Percentiles rank a stretch among this genome's conserved stretches.
Conservation (phyloP, 1,140 invertebrate species). For the Eufriesea mexicana region DNA sequence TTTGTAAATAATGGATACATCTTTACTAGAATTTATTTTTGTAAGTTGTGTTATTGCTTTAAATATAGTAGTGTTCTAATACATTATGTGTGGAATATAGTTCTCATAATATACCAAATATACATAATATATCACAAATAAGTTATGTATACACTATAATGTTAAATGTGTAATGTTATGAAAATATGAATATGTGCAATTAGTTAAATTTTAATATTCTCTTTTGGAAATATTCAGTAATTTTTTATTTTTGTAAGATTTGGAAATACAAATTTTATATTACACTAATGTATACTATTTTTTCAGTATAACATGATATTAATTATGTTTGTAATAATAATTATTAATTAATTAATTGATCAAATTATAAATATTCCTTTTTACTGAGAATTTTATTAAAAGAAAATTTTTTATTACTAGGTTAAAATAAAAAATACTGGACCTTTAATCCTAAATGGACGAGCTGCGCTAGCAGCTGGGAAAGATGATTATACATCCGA, state of each 20-base stretch:
- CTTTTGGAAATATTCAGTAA: background rate
- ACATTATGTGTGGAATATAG: background rate
- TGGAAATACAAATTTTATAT: conserved; percentile 16
- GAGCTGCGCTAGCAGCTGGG: conserved; percentile 90
- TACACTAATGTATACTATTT: conserved; percentile 21
- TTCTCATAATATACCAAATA: background rate
- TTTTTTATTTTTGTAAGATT: background rate
- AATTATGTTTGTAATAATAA: background rate
- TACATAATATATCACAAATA: background rate
- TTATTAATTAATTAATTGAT: conserved; percentile 24
- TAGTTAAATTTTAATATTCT: background rate
- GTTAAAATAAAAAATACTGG: conserved; percentile 84
- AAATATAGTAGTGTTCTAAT: conserved; percentile 11
- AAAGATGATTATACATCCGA: conserved; percentile 89
- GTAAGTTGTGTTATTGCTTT: conserved; percentile 15
- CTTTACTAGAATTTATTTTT: conserved; percentile 19
- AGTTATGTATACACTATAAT: conserved; percentile 4
- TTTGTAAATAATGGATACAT: background rate
- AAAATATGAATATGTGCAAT: background rate
- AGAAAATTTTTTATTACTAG: conserved; percentile 71
- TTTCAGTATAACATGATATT: conserved; percentile 21
- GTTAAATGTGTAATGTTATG: background rate
- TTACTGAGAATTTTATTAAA: conserved; percentile 14
- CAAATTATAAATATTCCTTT: conserved; percentile 19
- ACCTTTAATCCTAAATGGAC: conserved; percentile 88